phyloP scores from a whole-genome alignment of 2,797 vertebrate species.

The Hydrophis major region DNA sequence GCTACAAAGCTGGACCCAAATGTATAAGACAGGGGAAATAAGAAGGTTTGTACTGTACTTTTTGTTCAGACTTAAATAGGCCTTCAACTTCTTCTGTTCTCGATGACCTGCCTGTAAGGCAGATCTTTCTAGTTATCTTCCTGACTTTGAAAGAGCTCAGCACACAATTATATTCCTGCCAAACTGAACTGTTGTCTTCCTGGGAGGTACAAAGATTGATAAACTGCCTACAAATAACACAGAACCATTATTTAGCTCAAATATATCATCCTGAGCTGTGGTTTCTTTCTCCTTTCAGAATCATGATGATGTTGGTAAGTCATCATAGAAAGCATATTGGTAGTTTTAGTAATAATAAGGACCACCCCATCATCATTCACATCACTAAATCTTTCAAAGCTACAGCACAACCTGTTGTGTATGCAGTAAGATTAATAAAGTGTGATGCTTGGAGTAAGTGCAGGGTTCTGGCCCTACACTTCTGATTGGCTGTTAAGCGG shows the following conservation, averaged over 20 bases:
- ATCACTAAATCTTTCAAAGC: not conserved
- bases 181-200: constrained; percentile 53
- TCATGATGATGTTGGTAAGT: not conserved
- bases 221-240: constrained; percentile 55
- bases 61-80: constrained; percentile 53
- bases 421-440: too few species aligned
- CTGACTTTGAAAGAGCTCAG: constrained; percentile 64
- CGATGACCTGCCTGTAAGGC: constrained; percentile 69
- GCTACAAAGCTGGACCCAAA: constrained; percentile 43
- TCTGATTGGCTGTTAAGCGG: too few species aligned
- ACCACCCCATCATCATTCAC: not conserved
- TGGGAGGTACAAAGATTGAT: constrained; percentile 53
- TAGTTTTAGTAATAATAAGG: not conserved
- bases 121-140: constrained; percentile 68
- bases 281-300: not conserved
- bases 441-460: too few species aligned
- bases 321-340: not conserved
- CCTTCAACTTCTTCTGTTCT: constrained; percentile 58
- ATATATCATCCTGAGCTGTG: constrained; percentile 4
- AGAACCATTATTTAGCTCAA: constrained; percentile 60
- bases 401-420: not conserved
- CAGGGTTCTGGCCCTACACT: too few species aligned
- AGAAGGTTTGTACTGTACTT: constrained; percentile 58
- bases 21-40: constrained; percentile 42
- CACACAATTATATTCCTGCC: constrained; percentile 49